A percentile compares a stretch with the other conserved stretches of the same genome.
phyloP scores from a whole-genome alignment of 1,140 invertebrate genomes.

The Pogonomyrmex barbatus region DNA sequence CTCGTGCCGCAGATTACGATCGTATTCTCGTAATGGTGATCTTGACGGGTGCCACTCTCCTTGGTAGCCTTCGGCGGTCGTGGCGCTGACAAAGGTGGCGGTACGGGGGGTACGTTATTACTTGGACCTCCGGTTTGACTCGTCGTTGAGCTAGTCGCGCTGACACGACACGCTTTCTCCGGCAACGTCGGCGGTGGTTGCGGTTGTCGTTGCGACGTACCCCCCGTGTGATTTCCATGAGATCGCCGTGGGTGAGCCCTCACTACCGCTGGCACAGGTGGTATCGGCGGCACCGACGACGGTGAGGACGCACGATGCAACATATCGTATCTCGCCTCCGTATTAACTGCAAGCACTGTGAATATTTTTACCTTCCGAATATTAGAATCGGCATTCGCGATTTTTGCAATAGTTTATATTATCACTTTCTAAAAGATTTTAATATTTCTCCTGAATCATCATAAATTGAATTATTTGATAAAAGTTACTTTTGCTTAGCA shows the following conservation, averaged over 20 bases:
- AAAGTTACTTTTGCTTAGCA: not conserved
- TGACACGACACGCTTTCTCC: slow-evolving; percentile 77
- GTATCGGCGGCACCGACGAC: slow-evolving; percentile 75
- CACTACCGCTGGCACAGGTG: slow-evolving; percentile 72
- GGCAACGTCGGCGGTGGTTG: slow-evolving; percentile 80
- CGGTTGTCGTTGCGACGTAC: slow-evolving; percentile 57
- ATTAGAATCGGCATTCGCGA: not conserved
- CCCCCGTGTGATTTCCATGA: slow-evolving; percentile 63
- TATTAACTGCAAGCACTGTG: slow-evolving; percentile 71
- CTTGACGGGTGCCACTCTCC: slow-evolving; percentile 82
- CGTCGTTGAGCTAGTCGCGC: slow-evolving; percentile 62
- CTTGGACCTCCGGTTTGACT: slow-evolving; percentile 67
- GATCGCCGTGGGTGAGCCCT: slow-evolving; percentile 75
- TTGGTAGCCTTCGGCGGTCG: slow-evolving; percentile 78
- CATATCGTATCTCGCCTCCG: slow-evolving; percentile 85
- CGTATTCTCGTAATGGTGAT: slow-evolving; percentile 88
- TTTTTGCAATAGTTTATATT: not conserved
- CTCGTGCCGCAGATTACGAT: slow-evolving; percentile 87
- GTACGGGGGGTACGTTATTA: slow-evolving; percentile 79
- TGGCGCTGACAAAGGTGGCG: slow-evolving; percentile 81
- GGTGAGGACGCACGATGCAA: slow-evolving; percentile 83
- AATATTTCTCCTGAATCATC: not conserved
- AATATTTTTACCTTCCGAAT: slow-evolving; percentile 10
- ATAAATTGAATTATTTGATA: slow-evolving; percentile 4
- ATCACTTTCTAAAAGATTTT: slow-evolving; percentile 14